A percentile compares a stretch with the other conserved stretches of the same genome.
Conservation (phyloP, 2,113 vertebrate species). For the Eudyptes chrysolophus region DNA sequence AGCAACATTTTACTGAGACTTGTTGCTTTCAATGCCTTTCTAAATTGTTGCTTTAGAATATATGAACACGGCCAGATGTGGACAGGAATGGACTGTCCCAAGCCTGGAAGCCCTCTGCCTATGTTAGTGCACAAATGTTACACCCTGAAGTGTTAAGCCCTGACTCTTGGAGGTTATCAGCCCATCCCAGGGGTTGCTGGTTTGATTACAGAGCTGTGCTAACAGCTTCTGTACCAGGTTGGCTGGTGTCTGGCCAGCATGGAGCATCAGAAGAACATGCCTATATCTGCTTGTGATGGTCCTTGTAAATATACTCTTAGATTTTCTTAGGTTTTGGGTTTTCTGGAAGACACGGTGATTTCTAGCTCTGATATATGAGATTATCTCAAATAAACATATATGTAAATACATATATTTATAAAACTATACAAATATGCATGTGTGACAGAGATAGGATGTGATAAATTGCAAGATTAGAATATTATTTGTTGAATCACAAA, state of each 20-base stretch:
- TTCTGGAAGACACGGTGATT: background rate
- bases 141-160: background rate
- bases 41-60: background rate
- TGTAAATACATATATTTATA: background rate
- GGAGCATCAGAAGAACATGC: background rate
- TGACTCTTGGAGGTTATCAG: background rate
- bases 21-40: background rate
- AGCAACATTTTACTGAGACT: background rate
- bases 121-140: background rate
- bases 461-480: background rate
- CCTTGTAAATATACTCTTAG: background rate
- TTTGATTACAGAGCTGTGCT: background rate
- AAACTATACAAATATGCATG: background rate
- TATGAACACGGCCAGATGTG: accelerated
- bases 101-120: background rate
- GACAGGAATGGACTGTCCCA: background rate
- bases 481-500: background rate
- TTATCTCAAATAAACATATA: background rate
- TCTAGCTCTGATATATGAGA: background rate
- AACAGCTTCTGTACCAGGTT: background rate
- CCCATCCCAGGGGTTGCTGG: background rate
- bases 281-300: background rate
- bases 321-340: background rate
- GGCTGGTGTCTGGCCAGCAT: background rate
- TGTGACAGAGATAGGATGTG: background rate